Percentiles rank a stretch among this genome's conserved stretches.
phyloP scores from a whole-genome alignment of 1,140 invertebrate species.

The Patella vulgata region DNA sequence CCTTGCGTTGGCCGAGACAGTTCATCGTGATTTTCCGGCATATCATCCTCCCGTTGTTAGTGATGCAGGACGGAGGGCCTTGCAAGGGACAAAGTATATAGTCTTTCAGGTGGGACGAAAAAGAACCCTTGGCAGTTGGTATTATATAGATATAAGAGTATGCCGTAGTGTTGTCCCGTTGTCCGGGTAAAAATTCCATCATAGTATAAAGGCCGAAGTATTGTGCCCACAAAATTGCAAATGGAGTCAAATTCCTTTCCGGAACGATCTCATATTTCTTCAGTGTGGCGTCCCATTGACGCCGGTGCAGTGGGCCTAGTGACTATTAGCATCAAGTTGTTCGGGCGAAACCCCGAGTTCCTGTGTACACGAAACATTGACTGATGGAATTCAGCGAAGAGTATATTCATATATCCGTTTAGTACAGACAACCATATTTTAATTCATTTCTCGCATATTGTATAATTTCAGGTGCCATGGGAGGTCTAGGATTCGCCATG shows the following conservation, averaged over 20 bases:
- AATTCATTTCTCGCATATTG: not conserved
- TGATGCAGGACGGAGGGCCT: no score
- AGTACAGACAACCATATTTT: not conserved
- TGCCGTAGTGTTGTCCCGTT: no score
- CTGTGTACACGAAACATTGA: not conserved
- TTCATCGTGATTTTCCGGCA: no score
- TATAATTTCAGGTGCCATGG: slow-evolving; percentile 34
- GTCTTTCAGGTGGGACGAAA: no score
- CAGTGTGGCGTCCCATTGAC: not conserved
- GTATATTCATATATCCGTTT: not conserved
- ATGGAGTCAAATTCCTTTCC: not conserved
- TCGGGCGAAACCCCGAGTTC: not conserved
- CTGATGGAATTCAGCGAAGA: not conserved
- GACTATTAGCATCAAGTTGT: not conserved
- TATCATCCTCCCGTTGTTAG: no score
- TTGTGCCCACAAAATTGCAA: no score
- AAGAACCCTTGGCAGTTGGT: no score
- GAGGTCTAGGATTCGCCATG: slow-evolving; percentile 38
- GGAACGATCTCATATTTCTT: not conserved
- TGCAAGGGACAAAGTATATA: no score
- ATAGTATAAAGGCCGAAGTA: no score
- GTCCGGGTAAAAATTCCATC: no score
- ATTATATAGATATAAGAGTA: no score
- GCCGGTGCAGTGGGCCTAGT: not conserved
- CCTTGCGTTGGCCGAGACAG: no score